Conservation (phyloP, 2,888 invertebrate genomes). For the Branchipolynoe longqiensis region DNA sequence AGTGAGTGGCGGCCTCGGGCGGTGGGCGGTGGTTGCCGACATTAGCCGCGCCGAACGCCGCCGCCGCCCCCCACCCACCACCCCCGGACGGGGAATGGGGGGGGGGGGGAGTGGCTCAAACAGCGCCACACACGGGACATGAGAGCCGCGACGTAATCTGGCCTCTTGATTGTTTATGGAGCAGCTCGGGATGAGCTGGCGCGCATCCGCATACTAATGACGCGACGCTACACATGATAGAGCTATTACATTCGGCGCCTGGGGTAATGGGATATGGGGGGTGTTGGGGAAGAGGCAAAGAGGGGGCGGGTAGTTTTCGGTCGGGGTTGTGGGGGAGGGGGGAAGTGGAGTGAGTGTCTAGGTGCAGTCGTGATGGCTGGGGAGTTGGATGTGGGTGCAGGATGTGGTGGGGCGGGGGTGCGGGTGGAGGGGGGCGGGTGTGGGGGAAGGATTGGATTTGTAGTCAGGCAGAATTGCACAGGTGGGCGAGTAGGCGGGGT, state of each 20-base stretch:
- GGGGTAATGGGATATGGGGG: conserved; percentile 20
- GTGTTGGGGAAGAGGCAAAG: background rate
- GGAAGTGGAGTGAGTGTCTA: background rate
- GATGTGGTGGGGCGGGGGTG: background rate
- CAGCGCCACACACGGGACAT: too few species aligned
- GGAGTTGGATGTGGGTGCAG: background rate
- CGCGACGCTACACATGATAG: conserved; percentile 20
- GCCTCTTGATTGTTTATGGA: conserved; percentile 41
- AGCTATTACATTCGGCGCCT: conserved; percentile 26
- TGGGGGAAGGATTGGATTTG: background rate
- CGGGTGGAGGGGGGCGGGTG: background rate
- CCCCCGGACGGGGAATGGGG: too few species aligned
- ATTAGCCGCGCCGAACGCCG: background rate
- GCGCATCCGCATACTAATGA: conserved; percentile 45
- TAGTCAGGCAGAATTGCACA: background rate
- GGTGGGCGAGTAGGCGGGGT: background rate
- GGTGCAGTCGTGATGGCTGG: background rate
- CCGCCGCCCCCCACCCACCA: background rate
- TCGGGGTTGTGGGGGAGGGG: background rate
- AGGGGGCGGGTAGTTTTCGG: background rate
- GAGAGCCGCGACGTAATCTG: too few species aligned
- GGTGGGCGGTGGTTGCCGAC: background rate
- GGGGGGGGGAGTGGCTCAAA: too few species aligned
- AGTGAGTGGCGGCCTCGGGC: background rate
- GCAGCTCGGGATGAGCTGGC: conserved; percentile 21